A percentile compares a stretch with the other conserved stretches of the same genome.
These are phyloP conservation scores for Acanthacorydalis orientalis DNA, from an alignment of 2,888 invertebrate species.

Conservation along the genomic window DNA sequence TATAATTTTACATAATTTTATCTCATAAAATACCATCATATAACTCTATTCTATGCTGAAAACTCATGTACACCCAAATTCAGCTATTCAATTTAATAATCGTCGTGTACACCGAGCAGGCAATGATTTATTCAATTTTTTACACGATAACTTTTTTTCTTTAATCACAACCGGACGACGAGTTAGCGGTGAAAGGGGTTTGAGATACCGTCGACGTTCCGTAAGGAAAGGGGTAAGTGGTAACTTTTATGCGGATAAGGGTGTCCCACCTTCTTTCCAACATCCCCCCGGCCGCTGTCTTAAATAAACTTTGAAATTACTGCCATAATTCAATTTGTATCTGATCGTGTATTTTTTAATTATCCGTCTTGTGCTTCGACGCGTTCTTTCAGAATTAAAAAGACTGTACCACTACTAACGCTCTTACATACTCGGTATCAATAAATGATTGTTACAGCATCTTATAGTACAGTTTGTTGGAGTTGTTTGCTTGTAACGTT, in stretches of 20 bases:
- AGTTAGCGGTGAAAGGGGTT: neutral
- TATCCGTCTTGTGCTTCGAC: conserved; percentile 17
- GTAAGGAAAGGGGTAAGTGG: neutral
- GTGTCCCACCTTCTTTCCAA: neutral
- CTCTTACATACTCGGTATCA: too few species aligned
- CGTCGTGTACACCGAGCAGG: neutral
- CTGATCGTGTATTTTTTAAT: conserved; percentile 30
- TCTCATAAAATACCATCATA: neutral
- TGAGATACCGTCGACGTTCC: neutral
- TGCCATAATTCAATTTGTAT: conserved; percentile 28
- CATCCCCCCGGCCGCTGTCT: conserved; percentile 9
- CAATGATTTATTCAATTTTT: conserved; percentile 11
- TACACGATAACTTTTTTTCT: conserved; percentile 9
- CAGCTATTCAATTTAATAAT: too few species aligned
- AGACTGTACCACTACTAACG: neutral
- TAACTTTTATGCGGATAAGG: neutral
- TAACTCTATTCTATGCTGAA: too few species aligned
- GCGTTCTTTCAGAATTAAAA: conserved; percentile 3
- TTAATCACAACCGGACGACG: neutral
- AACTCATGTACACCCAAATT: too few species aligned
- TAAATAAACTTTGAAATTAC: conserved; percentile 27
- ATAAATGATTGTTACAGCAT: too few species aligned
- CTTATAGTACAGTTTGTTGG: too few species aligned
- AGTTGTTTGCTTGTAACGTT: too few species aligned
- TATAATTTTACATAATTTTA: too few species aligned